Base-by-base conservation (phyloP, 2,113 vertebrate genomes). In the Copsychus sechellarum region DNA sequence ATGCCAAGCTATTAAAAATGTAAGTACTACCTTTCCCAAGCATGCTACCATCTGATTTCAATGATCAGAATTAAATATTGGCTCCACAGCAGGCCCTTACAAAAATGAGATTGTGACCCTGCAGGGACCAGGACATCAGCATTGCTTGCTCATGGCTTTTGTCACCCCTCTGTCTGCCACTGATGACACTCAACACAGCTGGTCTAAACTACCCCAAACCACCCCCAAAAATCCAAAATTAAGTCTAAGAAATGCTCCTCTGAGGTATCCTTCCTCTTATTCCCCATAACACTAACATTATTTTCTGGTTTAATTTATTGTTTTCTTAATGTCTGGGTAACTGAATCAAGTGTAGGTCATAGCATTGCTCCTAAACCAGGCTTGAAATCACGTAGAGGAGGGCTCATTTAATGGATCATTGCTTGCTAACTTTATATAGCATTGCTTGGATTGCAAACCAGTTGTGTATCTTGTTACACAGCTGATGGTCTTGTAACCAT, bases 401-500 rank as follows among this genome's bases (percentile, higher is more conserved):
- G 22, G n/a, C 43, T 94, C 34, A 51, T 93, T 96, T 90, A 82
- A 90, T 31, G 71, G 66, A 91, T 93, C 81, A 77, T 90, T 90
- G 56, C 74, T 91, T 90, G 70, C 58, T 85, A 31, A 48, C 50
- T 90, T 73, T 83, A 54, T 29, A 31, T 20, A 80, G 54, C 50
- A 77, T 45, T 88, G 54, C 81, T 91, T 70, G 87, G 57, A 62
- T 92, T 94, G 85, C 78, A 93, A 58, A 69, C 58, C 64, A 73
- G 78, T 90, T 90, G 79, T 64, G 50, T 90, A 62, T 60, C 78
- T 78, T 87, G 57, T 96, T 97, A 93, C 95, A n/a, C 76, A 90
- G 94, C 72, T 91, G 89, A 96, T 93, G 56, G 64, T 74, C 95
- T 87, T 86, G 51, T 73, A 93, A 78, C 53, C 26, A 5, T 81